Percentiles rank a stretch among this genome's conserved stretches.
These are phyloP conservation scores for Dryadula phaetusa DNA, from an alignment of 2,888 invertebrate species.

Conservation along the genomic window DNA sequence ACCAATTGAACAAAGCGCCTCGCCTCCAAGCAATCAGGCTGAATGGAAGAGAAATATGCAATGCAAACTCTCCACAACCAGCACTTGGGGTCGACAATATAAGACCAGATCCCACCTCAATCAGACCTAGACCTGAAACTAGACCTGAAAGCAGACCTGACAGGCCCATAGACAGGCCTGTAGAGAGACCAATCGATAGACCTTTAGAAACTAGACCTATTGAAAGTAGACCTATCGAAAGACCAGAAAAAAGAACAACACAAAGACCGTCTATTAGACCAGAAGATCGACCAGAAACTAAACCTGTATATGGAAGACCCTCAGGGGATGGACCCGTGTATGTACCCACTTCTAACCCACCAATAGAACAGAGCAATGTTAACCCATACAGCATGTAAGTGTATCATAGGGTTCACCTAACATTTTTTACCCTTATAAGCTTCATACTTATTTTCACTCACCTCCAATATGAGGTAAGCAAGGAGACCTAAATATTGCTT, in stretches of 20 bases:
- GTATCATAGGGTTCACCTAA: constrained; percentile 15
- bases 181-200: constrained; percentile 40
- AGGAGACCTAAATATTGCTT: constrained; percentile 1
- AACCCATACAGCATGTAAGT: constrained; percentile 72
- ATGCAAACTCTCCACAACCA: constrained; percentile 66
- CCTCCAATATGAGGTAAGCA: background rate
- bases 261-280: constrained; percentile 52
- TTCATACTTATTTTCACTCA: constrained; percentile 6
- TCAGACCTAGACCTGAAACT: constrained; percentile 29
- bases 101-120: constrained; percentile 34
- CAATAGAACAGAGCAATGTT: constrained; percentile 53
- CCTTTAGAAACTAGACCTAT: constrained; percentile 33
- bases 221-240: constrained; percentile 27
- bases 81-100: constrained; percentile 53
- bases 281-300: constrained; percentile 58
- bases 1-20: constrained; percentile 75
- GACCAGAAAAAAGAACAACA: constrained; percentile 24
- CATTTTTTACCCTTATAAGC: constrained; percentile 17
- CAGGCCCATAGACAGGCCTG: constrained; percentile 42
- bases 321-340: constrained; percentile 64
- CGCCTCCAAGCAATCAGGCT: constrained; percentile 77
- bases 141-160: constrained; percentile 39
- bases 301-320: constrained; percentile 60
- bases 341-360: constrained; percentile 58
- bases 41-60: constrained; percentile 85